Conservation (phyloP, 2,888 invertebrate species). For the Drosophila recens region DNA sequence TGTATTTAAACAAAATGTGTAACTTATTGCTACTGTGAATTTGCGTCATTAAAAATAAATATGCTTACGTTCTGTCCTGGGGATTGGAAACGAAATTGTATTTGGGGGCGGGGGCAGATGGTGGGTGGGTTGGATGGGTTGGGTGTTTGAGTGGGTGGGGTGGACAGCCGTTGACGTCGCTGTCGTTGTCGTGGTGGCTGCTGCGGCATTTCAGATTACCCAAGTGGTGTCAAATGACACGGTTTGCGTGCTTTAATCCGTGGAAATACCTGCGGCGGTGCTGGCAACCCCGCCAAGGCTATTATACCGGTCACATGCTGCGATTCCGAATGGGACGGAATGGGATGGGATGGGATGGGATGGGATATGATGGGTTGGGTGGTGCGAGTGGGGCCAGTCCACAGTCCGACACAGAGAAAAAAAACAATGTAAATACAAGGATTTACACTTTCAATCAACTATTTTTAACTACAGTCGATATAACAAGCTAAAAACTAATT, state of each 20-base stretch:
- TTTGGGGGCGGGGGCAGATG: constrained; percentile 30
- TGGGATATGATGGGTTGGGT: constrained; percentile 22
- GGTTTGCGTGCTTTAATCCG: constrained; percentile 81
- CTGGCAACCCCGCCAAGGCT: constrained; percentile 65
- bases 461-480: too few species aligned
- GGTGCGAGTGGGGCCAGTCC: constrained; percentile 13
- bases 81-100: constrained; percentile 31
- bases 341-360: constrained; percentile 14
- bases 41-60: constrained; percentile 79
- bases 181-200: constrained; percentile 57
- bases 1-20: constrained; percentile 58
- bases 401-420: not conserved
- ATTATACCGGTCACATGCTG: constrained; percentile 80
- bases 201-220: constrained; percentile 80
- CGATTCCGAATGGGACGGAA: constrained; percentile 26
- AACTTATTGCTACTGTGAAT: constrained; percentile 69
- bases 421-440: not conserved
- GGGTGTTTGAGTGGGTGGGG: not conserved
- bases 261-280: constrained; percentile 78
- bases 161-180: constrained; percentile 23
- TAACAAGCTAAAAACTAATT: too few species aligned
- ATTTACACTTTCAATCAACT: too few species aligned
- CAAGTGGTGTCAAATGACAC: constrained; percentile 83
- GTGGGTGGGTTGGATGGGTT: constrained; percentile 7
- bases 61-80: constrained; percentile 60